Percentiles rank a stretch among this genome's conserved stretches.
phyloP scores from a whole-genome alignment of 2,113 vertebrate species.

The Hypomesus transpacificus region DNA sequence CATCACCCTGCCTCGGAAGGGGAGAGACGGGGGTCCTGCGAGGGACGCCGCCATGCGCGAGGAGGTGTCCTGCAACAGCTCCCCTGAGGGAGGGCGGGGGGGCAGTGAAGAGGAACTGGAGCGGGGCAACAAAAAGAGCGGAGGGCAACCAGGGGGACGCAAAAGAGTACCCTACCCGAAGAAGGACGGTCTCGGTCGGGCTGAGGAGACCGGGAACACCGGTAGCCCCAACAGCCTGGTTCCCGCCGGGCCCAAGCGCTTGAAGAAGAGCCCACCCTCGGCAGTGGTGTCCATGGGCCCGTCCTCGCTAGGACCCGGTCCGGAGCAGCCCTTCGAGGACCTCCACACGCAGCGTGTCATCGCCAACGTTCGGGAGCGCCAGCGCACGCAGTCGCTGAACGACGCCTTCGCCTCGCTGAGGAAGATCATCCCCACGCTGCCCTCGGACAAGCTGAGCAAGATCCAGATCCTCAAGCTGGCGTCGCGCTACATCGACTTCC shows the following conservation, averaged over 20 bases:
- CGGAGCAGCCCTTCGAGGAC: constrained; percentile 77
- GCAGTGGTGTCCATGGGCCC: constrained; percentile 59
- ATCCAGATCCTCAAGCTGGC: constrained; percentile 89
- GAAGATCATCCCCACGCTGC: constrained; percentile 87
- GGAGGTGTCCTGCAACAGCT: constrained; percentile 75
- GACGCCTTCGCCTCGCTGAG: constrained; percentile 84
- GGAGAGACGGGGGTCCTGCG: constrained; percentile 28
- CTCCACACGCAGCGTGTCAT: constrained; percentile 82
- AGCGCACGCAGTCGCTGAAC: constrained; percentile 85
- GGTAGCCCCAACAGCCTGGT: constrained; percentile 60
- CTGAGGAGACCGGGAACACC: constrained; percentile 53
- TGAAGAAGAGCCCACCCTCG: constrained; percentile 67
- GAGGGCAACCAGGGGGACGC: constrained; percentile 53
- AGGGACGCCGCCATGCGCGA: constrained; percentile 74
- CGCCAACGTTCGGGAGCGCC: constrained; percentile 84
- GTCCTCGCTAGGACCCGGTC: constrained; percentile 62
- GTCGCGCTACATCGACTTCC: constrained; percentile 86
- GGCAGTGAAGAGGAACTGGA: constrained; percentile 81
- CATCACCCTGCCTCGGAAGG: constrained; percentile 13
- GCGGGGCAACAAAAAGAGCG: constrained; percentile 65
- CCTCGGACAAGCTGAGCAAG: constrained; percentile 89
- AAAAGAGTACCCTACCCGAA: constrained; percentile 74
- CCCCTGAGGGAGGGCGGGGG: constrained; percentile 78
- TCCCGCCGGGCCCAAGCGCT: constrained; percentile 57
- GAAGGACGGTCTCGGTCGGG: constrained; percentile 49